These are phyloP conservation scores for Corydoras maculifer DNA, from an alignment of 2,113 vertebrate genomes.

Conservation along the genomic window DNA sequence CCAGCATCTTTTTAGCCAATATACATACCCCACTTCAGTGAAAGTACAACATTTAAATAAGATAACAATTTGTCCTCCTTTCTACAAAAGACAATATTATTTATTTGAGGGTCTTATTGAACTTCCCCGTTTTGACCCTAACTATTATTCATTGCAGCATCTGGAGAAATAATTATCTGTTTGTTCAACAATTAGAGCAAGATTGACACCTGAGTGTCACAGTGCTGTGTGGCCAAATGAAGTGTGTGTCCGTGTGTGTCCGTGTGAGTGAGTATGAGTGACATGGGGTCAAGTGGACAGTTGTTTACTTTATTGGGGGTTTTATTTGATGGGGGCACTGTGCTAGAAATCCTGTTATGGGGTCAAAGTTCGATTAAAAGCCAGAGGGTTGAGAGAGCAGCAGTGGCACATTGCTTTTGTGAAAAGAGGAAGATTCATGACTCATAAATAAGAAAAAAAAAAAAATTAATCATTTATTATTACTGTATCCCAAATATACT, in stretches of 20 bases:
- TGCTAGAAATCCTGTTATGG: conserved; percentile 29
- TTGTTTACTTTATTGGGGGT: conserved; percentile 44
- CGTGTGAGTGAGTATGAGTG: background rate
- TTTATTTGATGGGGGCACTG: conserved; percentile 38
- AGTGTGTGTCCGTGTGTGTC: background rate
- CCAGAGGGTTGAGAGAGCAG: conserved; percentile 1
- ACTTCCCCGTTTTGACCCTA: background rate
- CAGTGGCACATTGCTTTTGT: conserved; percentile 4
- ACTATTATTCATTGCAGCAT: conserved; percentile 5
- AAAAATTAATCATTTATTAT: too few species aligned
- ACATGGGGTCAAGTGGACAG: conserved; percentile 39
- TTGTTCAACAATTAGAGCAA: conserved; percentile 32
- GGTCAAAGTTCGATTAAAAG: conserved; percentile 44
- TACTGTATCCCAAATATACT: too few species aligned
- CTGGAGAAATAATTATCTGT: conserved; percentile 28
- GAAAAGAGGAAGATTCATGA: too few species aligned
- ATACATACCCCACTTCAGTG: too few species aligned
- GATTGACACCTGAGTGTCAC: conserved; percentile 40
- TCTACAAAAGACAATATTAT: too few species aligned
- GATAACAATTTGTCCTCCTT: too few species aligned
- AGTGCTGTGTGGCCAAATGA: conserved; percentile 31
- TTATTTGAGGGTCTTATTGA: background rate
- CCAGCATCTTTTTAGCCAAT: too few species aligned
- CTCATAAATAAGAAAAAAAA: too few species aligned
- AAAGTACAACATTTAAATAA: too few species aligned